These are phyloP conservation scores for Calvadosia cruxmelitensis DNA, from an alignment of 30 jellyfish, hydroid and myxozoan species.

Conservation along the genomic window DNA sequence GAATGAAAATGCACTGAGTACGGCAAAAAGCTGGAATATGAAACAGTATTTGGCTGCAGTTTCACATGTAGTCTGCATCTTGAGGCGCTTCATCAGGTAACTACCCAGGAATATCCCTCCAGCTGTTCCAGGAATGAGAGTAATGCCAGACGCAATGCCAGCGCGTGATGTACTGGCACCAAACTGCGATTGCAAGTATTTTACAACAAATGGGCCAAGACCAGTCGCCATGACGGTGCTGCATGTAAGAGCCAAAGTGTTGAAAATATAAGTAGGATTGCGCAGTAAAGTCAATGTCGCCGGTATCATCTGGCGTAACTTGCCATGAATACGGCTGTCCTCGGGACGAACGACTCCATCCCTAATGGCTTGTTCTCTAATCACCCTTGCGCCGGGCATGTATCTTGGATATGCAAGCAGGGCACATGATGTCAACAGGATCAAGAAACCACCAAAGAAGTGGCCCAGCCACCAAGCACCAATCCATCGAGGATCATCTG, in stretches of 20 bases:
- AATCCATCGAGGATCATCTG: conserved; percentile 96
- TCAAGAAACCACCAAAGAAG: conserved; percentile 81
- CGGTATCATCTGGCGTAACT: conserved; percentile 73
- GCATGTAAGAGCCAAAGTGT: conserved; percentile 82
- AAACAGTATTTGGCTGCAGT: conserved; percentile 88
- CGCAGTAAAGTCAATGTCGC: conserved; percentile 76
- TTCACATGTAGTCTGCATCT: conserved; percentile 64
- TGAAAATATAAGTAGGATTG: conserved; percentile 74
- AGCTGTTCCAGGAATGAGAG: conserved; percentile 94
- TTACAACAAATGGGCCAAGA: conserved; percentile 91
- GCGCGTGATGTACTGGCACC: conserved; percentile 91
- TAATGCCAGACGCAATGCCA: conserved; percentile 90
- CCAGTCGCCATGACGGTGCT: conserved; percentile 88
- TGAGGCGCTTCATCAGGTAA: conserved; percentile 61
- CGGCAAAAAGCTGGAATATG: conserved; percentile 74
- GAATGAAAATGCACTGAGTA: conserved; percentile 69
- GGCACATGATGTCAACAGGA: conserved; percentile 80
- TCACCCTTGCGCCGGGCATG: conserved; percentile 94
- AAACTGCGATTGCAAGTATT: conserved; percentile 85
- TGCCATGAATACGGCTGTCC: conserved; percentile 78
- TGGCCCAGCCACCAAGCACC: conserved; percentile 99
- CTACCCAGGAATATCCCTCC: conserved; percentile 94
- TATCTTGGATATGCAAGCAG: conserved; percentile 88
- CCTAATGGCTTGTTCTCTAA: conserved; percentile 64
- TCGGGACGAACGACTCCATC: conserved; percentile 96